These are phyloP conservation scores for Jaculus jaculus DNA, from an alignment of 2,113 vertebrate species.

Conservation along the genomic window DNA sequence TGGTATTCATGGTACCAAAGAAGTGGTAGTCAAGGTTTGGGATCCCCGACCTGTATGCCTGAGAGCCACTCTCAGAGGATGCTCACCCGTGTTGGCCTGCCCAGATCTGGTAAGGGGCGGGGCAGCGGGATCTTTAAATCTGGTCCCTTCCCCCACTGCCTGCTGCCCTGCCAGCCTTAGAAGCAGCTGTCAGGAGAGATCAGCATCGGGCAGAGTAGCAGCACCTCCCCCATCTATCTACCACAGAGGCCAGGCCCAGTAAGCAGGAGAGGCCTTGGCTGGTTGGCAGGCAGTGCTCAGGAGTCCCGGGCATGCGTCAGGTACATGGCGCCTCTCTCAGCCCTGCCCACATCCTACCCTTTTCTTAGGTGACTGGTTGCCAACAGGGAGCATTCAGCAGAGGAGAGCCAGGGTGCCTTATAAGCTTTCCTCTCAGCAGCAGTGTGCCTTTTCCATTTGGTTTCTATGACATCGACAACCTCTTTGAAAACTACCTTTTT, in stretches of 20 bases:
- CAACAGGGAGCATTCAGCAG: constrained; percentile 1
- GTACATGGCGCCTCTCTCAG: neutral
- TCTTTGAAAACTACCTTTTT: neutral
- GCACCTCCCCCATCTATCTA: constrained; percentile 59
- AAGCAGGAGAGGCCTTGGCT: constrained; percentile 5
- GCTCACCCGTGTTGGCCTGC: constrained; percentile 32
- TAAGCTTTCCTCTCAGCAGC: neutral
- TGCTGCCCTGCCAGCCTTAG: constrained; percentile 69
- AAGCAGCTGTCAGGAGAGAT: constrained; percentile 85
- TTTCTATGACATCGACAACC: neutral
- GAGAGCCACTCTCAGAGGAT: neutral
- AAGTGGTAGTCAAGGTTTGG: neutral
- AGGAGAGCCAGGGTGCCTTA: neutral
- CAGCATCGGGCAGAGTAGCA: constrained; percentile 78
- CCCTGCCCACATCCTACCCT: neutral
- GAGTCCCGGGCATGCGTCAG: neutral
- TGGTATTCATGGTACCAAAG: neutral
- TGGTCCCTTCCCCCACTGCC: constrained; percentile 45
- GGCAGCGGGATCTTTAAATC: constrained; percentile 72
- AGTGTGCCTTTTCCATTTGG: neutral
- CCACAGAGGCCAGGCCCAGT: neutral
- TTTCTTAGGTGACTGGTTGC: neutral
- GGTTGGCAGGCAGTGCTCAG: neutral
- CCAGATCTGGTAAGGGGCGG: constrained; percentile 44
- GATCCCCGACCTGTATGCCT: neutral